Conservation (phyloP, 2,797 vertebrate genomes). For the Acrossocheilus wenchowensis region DNA sequence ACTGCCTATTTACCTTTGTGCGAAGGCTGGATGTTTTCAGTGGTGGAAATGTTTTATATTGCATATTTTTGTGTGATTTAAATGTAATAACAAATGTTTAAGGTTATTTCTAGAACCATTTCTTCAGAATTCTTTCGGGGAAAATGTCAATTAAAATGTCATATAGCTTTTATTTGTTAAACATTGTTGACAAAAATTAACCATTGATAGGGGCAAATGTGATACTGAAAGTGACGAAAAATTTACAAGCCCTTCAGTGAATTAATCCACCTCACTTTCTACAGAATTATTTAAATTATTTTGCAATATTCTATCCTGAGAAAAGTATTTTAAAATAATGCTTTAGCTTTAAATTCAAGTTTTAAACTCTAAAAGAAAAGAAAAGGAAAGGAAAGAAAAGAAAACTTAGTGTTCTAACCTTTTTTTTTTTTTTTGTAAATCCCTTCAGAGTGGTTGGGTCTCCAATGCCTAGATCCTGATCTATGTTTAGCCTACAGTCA, state of each 20-base stretch:
- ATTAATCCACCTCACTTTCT: neutral
- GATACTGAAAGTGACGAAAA: neutral
- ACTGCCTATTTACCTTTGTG: slow-evolving; percentile 51
- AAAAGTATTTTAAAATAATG: neutral
- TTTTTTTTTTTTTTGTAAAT: neutral
- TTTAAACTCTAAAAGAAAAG: neutral
- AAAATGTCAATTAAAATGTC: neutral
- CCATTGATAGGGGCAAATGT: neutral
- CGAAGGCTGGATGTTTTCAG: slow-evolving; percentile 54
- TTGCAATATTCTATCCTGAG: neutral
- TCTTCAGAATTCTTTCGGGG: neutral
- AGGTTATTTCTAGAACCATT: neutral
- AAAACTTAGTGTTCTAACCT: neutral
- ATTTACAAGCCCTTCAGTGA: neutral
- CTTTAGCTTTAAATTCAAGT: neutral
- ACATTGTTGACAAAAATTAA: neutral
- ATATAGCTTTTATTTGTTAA: neutral
- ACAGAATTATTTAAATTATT: neutral
- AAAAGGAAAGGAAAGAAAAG: neutral
- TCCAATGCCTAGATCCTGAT: slow-evolving; percentile 21
- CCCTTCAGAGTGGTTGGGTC: neutral
- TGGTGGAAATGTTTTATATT: slow-evolving; percentile 16
- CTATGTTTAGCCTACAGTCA: slow-evolving; percentile 2
- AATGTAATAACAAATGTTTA: slow-evolving; percentile 11
- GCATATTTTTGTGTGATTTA: neutral